phyloP scores from a whole-genome alignment of 92 coral and sea anemone species.

The Blastomussa wellsi region DNA sequence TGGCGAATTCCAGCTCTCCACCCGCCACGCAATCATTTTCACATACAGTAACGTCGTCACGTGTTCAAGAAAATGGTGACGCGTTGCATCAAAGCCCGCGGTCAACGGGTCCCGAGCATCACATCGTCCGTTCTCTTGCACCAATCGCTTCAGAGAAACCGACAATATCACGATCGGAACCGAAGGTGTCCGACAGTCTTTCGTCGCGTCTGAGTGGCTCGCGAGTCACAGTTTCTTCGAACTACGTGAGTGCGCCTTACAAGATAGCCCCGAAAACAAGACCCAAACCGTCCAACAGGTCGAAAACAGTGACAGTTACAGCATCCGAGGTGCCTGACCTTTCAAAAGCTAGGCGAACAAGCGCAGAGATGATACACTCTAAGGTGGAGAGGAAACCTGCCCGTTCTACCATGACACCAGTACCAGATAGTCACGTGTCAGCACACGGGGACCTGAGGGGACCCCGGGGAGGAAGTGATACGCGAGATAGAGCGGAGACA shows the following conservation, averaged over 20 bases:
- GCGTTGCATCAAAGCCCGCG: not conserved
- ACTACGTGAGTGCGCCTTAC: constrained; percentile 50
- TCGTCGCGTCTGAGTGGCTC: constrained; percentile 38
- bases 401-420: not conserved
- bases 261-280: constrained; percentile 17
- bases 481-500: constrained; percentile 13
- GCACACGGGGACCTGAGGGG: constrained; percentile 25
- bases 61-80: constrained; percentile 14
- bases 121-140: constrained; percentile 4
- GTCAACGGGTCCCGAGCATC: constrained; percentile 8
- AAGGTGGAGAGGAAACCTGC: constrained; percentile 27
- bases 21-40: constrained; percentile 6
- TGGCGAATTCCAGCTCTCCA: not conserved
- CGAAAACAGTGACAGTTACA: constrained; percentile 59
- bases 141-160: constrained; percentile 21
- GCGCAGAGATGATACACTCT: constrained; percentile 45
- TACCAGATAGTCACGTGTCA: constrained; percentile 20
- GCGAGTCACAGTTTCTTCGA: constrained; percentile 52
- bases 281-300: constrained; percentile 40
- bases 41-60: constrained; percentile 20
- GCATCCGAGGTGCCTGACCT: constrained; percentile 63
- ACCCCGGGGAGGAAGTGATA: constrained; percentile 4
- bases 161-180: constrained; percentile 17
- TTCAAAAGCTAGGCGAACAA: constrained; percentile 46
- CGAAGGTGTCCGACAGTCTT: constrained; percentile 37